These are phyloP conservation scores for Porphyrio hochstetteri DNA, from an alignment of 2,113 vertebrate genomes.

Conservation along the genomic window DNA sequence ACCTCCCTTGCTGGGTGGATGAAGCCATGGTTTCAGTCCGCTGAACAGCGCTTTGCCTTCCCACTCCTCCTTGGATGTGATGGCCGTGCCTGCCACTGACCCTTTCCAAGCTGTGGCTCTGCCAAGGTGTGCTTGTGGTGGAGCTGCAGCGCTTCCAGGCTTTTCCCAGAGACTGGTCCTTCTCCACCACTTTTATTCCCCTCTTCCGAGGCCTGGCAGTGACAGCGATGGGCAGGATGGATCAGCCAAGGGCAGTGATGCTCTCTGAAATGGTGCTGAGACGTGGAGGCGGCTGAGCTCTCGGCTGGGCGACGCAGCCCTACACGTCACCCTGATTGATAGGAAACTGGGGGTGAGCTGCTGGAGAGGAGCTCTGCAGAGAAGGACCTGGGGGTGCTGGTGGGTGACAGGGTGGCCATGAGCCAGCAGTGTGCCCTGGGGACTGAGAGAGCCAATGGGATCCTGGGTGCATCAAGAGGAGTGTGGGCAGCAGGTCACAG, in stretches of 20 bases:
- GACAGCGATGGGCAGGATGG: background rate
- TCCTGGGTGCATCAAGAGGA: no score
- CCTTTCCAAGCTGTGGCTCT: background rate
- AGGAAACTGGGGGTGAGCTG: no score
- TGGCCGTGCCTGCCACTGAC: fast-evolving
- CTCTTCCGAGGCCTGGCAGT: background rate
- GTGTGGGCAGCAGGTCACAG: no score
- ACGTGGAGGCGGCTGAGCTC: no score
- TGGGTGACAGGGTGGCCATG: no score
- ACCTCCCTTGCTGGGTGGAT: background rate
- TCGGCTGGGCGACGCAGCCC: fast-evolving
- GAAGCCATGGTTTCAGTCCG: background rate
- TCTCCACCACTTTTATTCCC: background rate
- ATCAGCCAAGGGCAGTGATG: fast-evolving
- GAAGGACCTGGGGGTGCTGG: no score
- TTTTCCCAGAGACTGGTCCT: fast-evolving
- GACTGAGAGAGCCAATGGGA: no score
- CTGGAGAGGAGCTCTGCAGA: no score
- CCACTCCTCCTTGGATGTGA: fast-evolving
- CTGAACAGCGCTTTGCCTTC: background rate
- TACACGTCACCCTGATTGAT: fast-evolving
- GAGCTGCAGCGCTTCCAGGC: background rate
- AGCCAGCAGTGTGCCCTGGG: no score
- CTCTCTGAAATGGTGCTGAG: background rate
- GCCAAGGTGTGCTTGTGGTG: background rate